Conservation (phyloP, 2,888 invertebrate genomes). For the Mesoligia furuncula region DNA sequence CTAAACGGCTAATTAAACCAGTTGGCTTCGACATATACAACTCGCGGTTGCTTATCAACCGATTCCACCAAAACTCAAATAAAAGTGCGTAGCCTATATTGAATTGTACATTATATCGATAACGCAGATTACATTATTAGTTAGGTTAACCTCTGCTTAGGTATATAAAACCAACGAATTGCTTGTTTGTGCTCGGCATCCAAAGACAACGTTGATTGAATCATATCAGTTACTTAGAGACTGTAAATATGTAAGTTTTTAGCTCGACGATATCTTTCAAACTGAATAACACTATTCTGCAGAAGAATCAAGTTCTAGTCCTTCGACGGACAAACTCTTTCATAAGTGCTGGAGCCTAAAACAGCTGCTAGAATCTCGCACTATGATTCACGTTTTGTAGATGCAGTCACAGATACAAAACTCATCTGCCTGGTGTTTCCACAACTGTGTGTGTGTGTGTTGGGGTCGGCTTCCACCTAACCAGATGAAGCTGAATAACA, state of each 20-base stretch:
- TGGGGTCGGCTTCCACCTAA: not conserved
- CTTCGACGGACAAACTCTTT: not conserved
- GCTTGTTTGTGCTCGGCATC: not conserved
- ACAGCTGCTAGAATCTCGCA: not conserved
- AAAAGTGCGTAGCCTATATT: not conserved
- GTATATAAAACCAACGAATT: not conserved
- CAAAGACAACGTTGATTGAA: not conserved
- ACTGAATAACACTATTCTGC: not conserved
- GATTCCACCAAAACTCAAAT: not conserved
- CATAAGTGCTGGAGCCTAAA: rapidly evolving
- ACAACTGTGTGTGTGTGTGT: not conserved
- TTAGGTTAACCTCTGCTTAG: not conserved
- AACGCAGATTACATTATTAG: not conserved
- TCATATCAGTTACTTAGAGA: too few relatives aligned
- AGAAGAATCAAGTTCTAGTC: not conserved
- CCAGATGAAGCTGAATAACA: not conserved
- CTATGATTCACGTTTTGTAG: not conserved
- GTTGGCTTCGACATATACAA: not conserved
- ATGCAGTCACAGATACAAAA: not conserved
- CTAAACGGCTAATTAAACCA: too few relatives aligned
- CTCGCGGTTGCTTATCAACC: not conserved
- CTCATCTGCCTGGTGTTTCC: not conserved
- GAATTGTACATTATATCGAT: not conserved
- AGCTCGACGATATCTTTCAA: too few relatives aligned
- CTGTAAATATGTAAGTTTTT: too few relatives aligned